Evolutionary conservation across 2,888 invertebrate species (phyloP), one percentile per base, ranked within the genome.

Genomic region (Drepanosiphum platanoidis): DNA sequence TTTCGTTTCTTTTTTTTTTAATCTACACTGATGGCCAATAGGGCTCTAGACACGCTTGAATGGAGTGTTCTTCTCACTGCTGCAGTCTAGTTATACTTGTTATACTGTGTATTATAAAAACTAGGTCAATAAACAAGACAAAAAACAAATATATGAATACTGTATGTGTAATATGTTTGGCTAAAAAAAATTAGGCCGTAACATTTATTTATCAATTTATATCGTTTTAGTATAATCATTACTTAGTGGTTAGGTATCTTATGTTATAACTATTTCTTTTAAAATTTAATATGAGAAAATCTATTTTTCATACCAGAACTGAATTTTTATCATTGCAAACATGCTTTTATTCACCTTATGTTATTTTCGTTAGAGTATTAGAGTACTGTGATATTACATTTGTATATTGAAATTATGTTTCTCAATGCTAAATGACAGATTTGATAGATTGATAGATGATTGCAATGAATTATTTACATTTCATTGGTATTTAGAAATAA

Each of bases 51-150:
- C 52, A 80, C 18, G 0, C 52, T 52, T 70, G 11, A 70, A 36
- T 80, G 27, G 18, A 70, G 36, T 70, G 27, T 80, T 70, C 15
- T 68, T 79, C 32, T 36, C 13, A 70, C 9, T 70, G 13, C 9
- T 70, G 13, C 36, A 70, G 7, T 36, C 36, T 70, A 80, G 27
- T 80, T 11, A 22, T 34, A 36, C 36, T 70, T 52, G 27, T 34
- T 4, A 15, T 68, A 18, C 8, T 32, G 1, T 79, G n/a, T 52
- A 3, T 70, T 52, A 36, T 30, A 70, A 80, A 70, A 58, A 11
- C 1, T 80, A 80, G 34, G 27, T 70, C n/a, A 79, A 11, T 7
- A 30, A 7, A 2, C 1, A 1, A 2, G 32, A 34, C 0, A 32
- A 66, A 30, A 32, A 66, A 58, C 22, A 18, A n/a, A 58, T 58